phyloP scores from a whole-genome alignment of 2,113 vertebrate species.

The Notechis scutatus region DNA sequence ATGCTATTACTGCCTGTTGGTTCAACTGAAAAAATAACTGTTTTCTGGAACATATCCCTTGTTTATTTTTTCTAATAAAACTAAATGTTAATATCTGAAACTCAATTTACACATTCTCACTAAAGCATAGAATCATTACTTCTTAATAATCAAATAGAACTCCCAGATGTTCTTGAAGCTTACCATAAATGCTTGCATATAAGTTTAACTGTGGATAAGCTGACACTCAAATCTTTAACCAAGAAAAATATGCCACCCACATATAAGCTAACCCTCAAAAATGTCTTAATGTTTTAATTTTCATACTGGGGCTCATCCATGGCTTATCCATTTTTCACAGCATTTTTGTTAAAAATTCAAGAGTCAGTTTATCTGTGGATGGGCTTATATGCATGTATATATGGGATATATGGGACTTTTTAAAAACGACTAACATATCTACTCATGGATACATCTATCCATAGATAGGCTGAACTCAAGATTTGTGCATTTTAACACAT shows the following conservation, averaged over 20 bases:
- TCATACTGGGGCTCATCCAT: neutral
- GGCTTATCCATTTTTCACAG: neutral
- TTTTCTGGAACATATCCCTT: conserved; percentile 2
- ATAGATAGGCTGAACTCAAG: neutral
- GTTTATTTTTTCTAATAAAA: conserved; percentile 16
- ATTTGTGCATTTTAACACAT: neutral
- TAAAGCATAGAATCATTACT: neutral
- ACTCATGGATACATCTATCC: neutral
- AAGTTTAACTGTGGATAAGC: neutral
- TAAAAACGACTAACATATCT: neutral
- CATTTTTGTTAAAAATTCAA: neutral
- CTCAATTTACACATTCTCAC: neutral
- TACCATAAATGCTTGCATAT: neutral
- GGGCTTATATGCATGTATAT: neutral
- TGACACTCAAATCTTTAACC: neutral
- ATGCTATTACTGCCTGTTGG: neutral
- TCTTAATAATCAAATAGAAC: neutral
- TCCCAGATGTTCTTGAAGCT: neutral
- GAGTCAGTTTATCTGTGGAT: neutral
- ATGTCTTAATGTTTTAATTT: neutral
- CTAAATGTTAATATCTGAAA: conserved; percentile 13
- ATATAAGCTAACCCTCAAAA: neutral
- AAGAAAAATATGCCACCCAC: neutral
- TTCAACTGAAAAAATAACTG: neutral
- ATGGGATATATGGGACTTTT: neutral